Evolutionary conservation across 2,888 invertebrate species (phyloP).

Genomic region (Anoncus sp.): DNA sequence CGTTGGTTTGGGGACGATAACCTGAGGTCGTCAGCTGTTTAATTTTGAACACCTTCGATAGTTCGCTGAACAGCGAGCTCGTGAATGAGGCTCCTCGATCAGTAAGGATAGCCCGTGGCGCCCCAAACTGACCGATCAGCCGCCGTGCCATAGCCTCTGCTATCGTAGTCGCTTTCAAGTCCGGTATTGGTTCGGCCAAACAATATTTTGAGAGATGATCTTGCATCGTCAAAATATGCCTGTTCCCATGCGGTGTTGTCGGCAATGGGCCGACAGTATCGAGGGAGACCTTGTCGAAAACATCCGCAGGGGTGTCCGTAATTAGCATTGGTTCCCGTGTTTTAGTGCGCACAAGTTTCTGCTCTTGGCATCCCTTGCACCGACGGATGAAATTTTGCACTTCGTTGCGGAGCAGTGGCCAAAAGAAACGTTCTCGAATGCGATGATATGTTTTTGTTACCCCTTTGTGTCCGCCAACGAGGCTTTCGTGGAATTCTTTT

Average conservation of each 20-base stretch:
- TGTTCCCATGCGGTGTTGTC: constrained; percentile 41
- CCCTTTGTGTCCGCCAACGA: constrained; percentile 61
- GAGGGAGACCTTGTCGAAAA: constrained; percentile 57
- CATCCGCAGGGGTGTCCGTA: constrained; percentile 54
- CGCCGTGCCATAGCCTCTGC: constrained; percentile 31
- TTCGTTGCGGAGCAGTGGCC: constrained; percentile 58
- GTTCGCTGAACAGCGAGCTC: constrained; percentile 29
- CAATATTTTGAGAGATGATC: constrained; percentile 35
- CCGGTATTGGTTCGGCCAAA: background rate
- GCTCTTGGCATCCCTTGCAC: constrained; percentile 61
- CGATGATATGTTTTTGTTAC: constrained; percentile 52
- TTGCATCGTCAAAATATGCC: constrained; percentile 58
- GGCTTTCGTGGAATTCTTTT: constrained; percentile 50
- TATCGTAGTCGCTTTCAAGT: no score
- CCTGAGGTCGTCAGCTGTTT: constrained; percentile 45
- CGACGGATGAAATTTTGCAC: constrained; percentile 52
- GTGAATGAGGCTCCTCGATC: constrained; percentile 46
- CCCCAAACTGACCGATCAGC: constrained; percentile 21
- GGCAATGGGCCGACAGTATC: constrained; percentile 24
- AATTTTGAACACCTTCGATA: constrained; percentile 46
- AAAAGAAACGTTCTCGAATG: constrained; percentile 53
- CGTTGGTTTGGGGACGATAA: constrained; percentile 52
- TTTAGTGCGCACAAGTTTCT: constrained; percentile 54
- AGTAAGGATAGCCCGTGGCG: constrained; percentile 44
- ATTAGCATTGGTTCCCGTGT: constrained; percentile 61